Evolutionary conservation across 2,797 vertebrate species (phyloP).

Genomic region (Saguinus oedipus): DNA sequence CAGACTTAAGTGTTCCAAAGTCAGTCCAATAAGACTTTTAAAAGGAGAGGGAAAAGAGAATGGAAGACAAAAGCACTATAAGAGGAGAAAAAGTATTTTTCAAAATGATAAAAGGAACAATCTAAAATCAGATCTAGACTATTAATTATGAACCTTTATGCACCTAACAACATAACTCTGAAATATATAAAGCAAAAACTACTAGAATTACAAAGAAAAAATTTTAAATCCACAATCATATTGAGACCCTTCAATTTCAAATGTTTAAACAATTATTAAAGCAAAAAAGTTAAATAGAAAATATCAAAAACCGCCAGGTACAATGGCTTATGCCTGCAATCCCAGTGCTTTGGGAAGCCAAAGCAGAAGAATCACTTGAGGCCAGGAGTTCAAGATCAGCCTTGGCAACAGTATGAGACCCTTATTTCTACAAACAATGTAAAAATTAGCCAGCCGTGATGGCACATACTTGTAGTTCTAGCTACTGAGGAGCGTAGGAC

Average conservation of each 20-base stretch:
- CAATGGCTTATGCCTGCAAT: background rate
- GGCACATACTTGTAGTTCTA: background rate
- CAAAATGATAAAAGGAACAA: constrained; percentile 6
- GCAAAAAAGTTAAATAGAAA: constrained; percentile 1
- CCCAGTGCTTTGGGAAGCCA: background rate
- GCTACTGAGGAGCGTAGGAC: background rate
- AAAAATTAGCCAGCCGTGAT: background rate
- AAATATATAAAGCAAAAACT: background rate
- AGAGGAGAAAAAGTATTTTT: background rate
- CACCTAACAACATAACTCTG: background rate
- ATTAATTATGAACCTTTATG: background rate
- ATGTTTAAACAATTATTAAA: constrained; percentile 16
- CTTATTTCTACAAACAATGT: background rate
- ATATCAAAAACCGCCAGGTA: background rate
- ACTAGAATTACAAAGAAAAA: background rate
- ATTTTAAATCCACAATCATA: background rate
- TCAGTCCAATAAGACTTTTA: background rate
- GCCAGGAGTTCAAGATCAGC: background rate
- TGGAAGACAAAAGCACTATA: background rate
- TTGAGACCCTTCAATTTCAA: background rate
- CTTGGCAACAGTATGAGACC: background rate
- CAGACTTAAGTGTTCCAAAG: background rate
- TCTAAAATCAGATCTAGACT: background rate
- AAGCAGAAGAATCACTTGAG: background rate
- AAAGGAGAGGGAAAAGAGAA: background rate